phyloP scores from a whole-genome alignment of 2,113 vertebrate genomes.

The Psittacus erithacus region DNA sequence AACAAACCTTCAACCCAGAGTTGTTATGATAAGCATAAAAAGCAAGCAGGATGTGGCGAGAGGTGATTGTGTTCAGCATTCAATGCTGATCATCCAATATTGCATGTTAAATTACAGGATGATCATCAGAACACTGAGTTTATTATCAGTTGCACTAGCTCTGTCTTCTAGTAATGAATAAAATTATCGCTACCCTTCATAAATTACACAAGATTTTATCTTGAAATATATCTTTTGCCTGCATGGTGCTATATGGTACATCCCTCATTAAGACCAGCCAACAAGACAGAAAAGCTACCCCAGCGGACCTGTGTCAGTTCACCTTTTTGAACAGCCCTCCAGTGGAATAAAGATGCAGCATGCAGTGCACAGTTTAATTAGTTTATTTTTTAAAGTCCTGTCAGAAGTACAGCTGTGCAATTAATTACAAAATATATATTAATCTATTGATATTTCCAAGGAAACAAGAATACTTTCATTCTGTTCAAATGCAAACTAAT shows the following conservation, averaged over 20 bases:
- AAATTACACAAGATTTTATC: neutral
- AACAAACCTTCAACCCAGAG: neutral
- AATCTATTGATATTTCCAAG: neutral
- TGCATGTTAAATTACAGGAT: neutral
- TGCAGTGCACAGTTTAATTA: neutral
- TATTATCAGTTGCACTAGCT: neutral
- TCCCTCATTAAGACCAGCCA: neutral
- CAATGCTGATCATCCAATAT: neutral
- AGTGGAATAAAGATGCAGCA: neutral
- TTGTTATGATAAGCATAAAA: neutral
- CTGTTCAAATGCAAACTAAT: conserved; percentile 16
- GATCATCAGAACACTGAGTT: neutral
- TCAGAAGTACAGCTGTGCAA: conserved; percentile 33
- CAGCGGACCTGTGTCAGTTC: neutral
- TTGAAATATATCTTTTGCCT: neutral
- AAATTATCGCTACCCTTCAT: neutral
- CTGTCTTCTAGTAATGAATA: neutral
- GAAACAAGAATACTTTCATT: neutral
- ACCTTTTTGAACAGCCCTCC: neutral
- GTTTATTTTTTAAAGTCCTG: conserved; percentile 46
- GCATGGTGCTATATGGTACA: neutral
- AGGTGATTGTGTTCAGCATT: neutral
- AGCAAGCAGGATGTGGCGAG: neutral
- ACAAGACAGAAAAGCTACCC: neutral
- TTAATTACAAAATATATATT: conserved; percentile 68